These are phyloP conservation scores for Spatulosminthurus flaviceps DNA, from an alignment of 2,888 invertebrate genomes.

Conservation along the genomic window DNA sequence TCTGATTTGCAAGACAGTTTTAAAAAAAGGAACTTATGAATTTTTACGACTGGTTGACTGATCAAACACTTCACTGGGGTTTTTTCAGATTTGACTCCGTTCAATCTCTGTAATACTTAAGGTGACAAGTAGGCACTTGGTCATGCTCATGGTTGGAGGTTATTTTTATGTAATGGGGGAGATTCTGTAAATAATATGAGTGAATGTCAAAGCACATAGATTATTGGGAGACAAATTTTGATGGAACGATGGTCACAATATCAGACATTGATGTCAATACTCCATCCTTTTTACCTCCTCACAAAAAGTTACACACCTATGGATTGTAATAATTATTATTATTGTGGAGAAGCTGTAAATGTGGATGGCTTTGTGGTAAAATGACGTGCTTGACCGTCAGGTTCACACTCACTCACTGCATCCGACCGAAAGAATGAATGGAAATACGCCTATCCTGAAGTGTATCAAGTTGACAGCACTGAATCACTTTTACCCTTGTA, in stretches of 20 bases:
- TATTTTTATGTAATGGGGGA: background rate
- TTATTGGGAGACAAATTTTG: conserved; percentile 14
- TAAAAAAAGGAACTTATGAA: too few relatives aligned
- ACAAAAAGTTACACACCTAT: too few relatives aligned
- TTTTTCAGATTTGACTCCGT: background rate
- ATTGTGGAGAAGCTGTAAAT: background rate
- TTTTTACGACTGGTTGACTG: background rate
- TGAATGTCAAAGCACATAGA: background rate
- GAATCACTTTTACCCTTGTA: conserved; percentile 8
- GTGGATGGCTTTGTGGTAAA: background rate
- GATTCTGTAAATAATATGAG: background rate
- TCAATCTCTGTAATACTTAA: background rate
- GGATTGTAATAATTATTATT: too few relatives aligned
- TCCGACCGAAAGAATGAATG: background rate
- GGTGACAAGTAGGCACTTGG: background rate
- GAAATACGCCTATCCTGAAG: background rate
- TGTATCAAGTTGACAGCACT: background rate
- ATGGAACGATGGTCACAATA: background rate
- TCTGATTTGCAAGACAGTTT: too few relatives aligned
- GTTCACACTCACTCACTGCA: too few relatives aligned
- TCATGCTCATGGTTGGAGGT: background rate
- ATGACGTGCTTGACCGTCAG: background rate
- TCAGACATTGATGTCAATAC: too few relatives aligned
- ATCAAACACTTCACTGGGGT: background rate
- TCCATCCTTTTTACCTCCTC: too few relatives aligned